These are phyloP conservation scores for Aptenodytes patagonicus DNA, from an alignment of 2,113 vertebrate species.

Conservation along the genomic window DNA sequence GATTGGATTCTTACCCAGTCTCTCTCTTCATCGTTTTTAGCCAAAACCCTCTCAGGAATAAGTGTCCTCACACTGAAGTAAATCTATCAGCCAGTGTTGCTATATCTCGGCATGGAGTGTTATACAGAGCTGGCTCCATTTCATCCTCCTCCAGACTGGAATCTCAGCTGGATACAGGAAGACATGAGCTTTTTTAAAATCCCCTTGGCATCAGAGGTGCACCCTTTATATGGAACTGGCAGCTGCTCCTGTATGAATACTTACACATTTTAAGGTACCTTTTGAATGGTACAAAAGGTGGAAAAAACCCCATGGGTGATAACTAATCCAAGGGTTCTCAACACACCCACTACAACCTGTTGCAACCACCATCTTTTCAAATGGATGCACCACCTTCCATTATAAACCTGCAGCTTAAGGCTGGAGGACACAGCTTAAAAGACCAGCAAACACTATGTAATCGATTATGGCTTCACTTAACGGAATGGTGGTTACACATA, in stretches of 20 bases:
- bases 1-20: background rate
- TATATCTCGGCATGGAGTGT: background rate
- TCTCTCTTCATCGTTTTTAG: slow-evolving; percentile 23
- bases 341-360: background rate
- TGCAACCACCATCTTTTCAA: background rate
- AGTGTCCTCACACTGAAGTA: background rate
- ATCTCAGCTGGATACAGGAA: background rate
- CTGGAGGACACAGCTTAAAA: background rate
- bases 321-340: background rate
- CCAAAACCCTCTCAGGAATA: background rate
- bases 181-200: background rate
- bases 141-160: background rate
- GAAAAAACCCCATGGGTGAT: background rate
- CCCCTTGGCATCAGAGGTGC: background rate
- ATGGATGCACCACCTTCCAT: background rate
- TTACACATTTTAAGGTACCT: background rate
- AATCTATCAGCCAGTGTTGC: background rate
- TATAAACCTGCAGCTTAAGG: background rate
- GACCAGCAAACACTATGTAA: background rate
- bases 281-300: background rate
- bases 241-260: background rate
- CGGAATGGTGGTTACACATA: background rate
- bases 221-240: background rate
- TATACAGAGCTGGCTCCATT: background rate
- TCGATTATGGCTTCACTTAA: background rate